Evolutionary conservation across 2,888 invertebrate genomes (phyloP).

Genomic region (Cheilosia urbana): DNA sequence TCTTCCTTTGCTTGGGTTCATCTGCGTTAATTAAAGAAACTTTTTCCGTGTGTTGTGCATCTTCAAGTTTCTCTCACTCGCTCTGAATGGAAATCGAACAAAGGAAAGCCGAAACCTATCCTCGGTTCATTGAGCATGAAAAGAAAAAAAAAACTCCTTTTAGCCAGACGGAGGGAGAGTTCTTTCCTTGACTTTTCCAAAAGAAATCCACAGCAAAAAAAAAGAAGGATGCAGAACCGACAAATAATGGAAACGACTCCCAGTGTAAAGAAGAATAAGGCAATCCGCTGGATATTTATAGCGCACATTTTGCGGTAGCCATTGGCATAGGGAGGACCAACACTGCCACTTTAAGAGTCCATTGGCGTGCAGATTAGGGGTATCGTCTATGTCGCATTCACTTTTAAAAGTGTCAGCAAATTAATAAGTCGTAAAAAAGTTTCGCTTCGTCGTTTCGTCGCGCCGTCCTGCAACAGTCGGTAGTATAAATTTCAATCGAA

Average conservation of each 20-base stretch:
- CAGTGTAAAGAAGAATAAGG: not conserved
- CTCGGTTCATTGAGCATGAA: constrained; percentile 23
- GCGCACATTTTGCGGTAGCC: not conserved
- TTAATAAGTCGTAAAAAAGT: constrained; percentile 44
- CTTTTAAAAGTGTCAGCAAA: constrained; percentile 22
- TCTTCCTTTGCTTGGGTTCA: not conserved
- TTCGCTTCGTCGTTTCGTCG: not conserved
- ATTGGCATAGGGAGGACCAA: constrained; percentile 5
- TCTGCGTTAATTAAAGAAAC: constrained; percentile 39
- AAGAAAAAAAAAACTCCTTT: constrained; percentile 4
- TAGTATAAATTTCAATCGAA: constrained; percentile 45
- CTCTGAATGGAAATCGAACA: constrained; percentile 1
- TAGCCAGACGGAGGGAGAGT: not conserved
- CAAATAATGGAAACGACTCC: constrained; percentile 1
- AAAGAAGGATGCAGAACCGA: constrained; percentile 3
- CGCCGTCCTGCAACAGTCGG: constrained; percentile 6
- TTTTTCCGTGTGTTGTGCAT: constrained; percentile 19
- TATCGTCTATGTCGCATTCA: not conserved
- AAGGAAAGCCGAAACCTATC: not conserved
- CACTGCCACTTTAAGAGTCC: constrained; percentile 21
- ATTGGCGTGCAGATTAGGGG: not conserved
- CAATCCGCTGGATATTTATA: not conserved
- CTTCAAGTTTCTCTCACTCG: not conserved
- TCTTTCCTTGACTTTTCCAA: not conserved
- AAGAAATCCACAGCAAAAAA: not conserved